Evolutionary conservation across 35 echinoderm and acorn worm species (phyloP).

Genomic region (Ophioderma brevispina): DNA sequence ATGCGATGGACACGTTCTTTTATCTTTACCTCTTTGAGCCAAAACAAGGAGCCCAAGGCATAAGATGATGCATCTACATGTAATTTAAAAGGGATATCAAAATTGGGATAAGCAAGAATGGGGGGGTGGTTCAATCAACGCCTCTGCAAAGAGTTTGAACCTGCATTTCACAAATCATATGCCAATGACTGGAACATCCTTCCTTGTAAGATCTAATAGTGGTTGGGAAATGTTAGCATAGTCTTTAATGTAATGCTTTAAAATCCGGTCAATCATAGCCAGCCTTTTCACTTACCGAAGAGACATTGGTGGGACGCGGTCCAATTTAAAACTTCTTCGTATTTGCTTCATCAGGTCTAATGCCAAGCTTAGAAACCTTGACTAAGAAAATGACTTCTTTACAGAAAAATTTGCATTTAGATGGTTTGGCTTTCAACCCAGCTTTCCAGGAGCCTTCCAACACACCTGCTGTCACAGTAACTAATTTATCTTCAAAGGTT

Average conservation of each 20-base stretch:
- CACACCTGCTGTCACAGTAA: neutral
- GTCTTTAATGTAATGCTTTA: neutral
- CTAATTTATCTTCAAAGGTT: slow-evolving; percentile 5
- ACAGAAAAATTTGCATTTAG: slow-evolving; percentile 32
- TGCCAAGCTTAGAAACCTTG: slow-evolving; percentile 28
- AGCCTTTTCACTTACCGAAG: neutral
- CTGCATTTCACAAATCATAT: neutral
- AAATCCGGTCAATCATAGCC: neutral
- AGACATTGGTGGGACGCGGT: slow-evolving; percentile 6
- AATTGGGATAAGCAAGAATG: too few relatives aligned
- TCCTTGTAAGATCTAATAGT: neutral
- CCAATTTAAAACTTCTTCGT: slow-evolving; percentile 22
- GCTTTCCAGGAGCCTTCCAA: slow-evolving; percentile 10
- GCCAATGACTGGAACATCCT: neutral
- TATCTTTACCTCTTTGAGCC: neutral
- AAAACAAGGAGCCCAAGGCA: neutral
- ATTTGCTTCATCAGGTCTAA: slow-evolving; percentile 35
- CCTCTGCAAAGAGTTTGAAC: neutral
- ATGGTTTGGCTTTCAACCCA: slow-evolving; percentile 11
- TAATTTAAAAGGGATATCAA: too few relatives aligned
- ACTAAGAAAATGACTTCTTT: slow-evolving; percentile 47
- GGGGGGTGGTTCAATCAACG: too few relatives aligned
- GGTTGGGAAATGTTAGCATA: too few relatives aligned
- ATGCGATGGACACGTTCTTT: neutral
- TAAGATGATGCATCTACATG: neutral